These are phyloP conservation scores for Grallaria varia DNA, from an alignment of 2,113 vertebrate species.

Conservation along the genomic window DNA sequence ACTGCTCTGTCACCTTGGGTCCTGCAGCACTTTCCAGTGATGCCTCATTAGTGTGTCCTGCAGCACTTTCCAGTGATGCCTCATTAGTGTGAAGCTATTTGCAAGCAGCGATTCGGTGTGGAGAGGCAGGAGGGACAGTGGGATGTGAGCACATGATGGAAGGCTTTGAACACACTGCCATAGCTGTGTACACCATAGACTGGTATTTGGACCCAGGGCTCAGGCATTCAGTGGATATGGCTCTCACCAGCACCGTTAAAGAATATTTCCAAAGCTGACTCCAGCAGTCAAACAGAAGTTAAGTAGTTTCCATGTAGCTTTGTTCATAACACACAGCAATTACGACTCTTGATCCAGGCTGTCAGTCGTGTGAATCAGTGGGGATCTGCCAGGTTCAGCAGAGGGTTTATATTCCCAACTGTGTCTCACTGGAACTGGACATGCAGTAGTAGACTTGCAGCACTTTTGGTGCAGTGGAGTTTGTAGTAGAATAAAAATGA, in stretches of 20 bases:
- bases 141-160: background rate
- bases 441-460: background rate
- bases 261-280: background rate
- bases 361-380: background rate
- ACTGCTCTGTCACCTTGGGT: background rate
- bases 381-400: background rate
- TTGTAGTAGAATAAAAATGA: background rate
- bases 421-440: background rate
- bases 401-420: background rate
- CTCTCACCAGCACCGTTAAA: background rate
- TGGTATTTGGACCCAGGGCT: background rate
- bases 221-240: background rate
- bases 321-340: background rate
- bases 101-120: background rate
- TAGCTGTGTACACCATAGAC: too few relatives aligned
- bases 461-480: background rate
- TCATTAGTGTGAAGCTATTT: background rate
- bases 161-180: background rate
- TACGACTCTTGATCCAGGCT: background rate
- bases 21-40: background rate
- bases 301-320: background rate
- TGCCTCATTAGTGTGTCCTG: background rate
- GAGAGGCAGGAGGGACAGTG: background rate
- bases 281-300: too few relatives aligned
- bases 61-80: background rate